Percentiles rank a stretch among this genome's conserved stretches.
Evolutionary conservation across 2,797 vertebrate genomes (phyloP).

Genomic region (Chelon auratus): DNA sequence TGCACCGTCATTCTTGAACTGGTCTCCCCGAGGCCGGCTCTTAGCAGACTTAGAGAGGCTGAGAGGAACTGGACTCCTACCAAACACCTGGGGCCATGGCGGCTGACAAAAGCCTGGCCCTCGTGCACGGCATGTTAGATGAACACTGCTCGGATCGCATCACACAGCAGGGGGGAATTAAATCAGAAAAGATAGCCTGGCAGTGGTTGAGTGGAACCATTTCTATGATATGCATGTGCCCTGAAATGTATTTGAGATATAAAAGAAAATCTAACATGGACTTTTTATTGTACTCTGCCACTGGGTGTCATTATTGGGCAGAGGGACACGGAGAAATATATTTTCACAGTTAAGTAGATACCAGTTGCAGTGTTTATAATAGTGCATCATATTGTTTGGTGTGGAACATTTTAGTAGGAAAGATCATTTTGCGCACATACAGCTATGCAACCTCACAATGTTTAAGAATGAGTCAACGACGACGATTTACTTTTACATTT

Average conservation of each 20-base stretch:
- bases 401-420: constrained; percentile 1
- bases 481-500: constrained; percentile 10
- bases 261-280: constrained; percentile 10
- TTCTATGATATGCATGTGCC: constrained; percentile 34
- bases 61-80: constrained; percentile 62
- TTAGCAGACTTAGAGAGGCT: constrained; percentile 33
- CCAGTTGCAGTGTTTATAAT: background rate
- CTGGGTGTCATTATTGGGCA: constrained; percentile 75
- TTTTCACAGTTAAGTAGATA: constrained; percentile 1
- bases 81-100: constrained; percentile 76
- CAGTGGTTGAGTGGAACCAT: constrained; percentile 22
- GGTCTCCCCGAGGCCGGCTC: constrained; percentile 46
- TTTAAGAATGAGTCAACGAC: constrained; percentile 5
- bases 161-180: constrained; percentile 43
- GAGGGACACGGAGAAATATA: constrained; percentile 25
- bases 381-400: background rate
- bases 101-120: constrained; percentile 35
- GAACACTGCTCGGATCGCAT: constrained; percentile 40
- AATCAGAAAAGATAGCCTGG: constrained; percentile 37
- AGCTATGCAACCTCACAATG: background rate
- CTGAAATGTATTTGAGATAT: constrained; percentile 25
- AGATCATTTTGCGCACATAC: background rate
- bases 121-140: constrained; percentile 23
- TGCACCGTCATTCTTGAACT: constrained; percentile 53
- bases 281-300: constrained; percentile 54